These are phyloP conservation scores for Thunnus albacares DNA, from an alignment of 2,797 vertebrate species.

Conservation along the genomic window DNA sequence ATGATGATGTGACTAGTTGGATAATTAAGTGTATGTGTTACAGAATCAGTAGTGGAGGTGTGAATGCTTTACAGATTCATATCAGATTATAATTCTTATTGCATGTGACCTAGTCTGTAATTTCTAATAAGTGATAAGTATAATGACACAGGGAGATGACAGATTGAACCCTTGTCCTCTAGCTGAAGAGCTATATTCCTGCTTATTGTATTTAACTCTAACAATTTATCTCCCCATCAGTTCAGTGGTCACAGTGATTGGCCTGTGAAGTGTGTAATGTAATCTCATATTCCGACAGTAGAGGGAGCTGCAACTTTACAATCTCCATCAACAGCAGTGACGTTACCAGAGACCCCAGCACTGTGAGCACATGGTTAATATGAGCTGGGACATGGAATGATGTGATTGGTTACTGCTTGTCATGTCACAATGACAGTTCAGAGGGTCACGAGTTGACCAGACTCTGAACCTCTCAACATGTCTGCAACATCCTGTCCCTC, in stretches of 20 bases:
- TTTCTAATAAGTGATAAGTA: conserved; percentile 18
- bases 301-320: conserved; percentile 54
- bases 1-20: not conserved
- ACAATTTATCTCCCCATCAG: not conserved
- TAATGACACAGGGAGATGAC: conserved; percentile 11
- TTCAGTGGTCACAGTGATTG: not conserved
- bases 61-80: not conserved
- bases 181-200: not conserved
- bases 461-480: conserved; percentile 40
- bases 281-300: conserved; percentile 28
- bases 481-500: conserved; percentile 23
- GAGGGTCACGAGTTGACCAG: conserved; percentile 47
- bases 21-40: conserved; percentile 12
- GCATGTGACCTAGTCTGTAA: not conserved
- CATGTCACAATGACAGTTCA: conserved; percentile 37
- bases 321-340: not conserved
- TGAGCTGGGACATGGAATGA: conserved; percentile 24
- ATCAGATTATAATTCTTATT: conserved; percentile 22
- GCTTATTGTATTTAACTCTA: not conserved
- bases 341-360: conserved; percentile 6
- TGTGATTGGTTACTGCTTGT: conserved; percentile 53
- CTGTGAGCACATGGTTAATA: conserved; percentile 44
- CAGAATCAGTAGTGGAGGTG: not conserved
- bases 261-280: not conserved
- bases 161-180: not conserved